Evolutionary conservation across 92 coral and sea anemone genomes (phyloP).

Genomic region (Epizoanthus illoricatus): DNA sequence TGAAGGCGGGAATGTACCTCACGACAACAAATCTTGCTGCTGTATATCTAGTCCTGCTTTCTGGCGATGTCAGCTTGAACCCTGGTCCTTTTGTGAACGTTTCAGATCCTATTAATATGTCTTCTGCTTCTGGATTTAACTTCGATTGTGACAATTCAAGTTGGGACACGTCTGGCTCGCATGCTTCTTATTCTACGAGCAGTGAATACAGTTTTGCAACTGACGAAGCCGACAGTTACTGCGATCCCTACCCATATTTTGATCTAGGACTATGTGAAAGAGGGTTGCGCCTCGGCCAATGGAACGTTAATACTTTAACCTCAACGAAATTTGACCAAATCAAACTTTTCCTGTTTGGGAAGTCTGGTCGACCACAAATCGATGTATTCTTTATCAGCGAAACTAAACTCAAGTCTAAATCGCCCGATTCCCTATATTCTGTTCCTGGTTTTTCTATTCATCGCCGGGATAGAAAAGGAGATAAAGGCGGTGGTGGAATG

Average conservation of each 20-base stretch:
- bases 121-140: slow-evolving; percentile 18
- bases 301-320: slow-evolving; percentile 63
- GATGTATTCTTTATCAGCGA: slow-evolving; percentile 53
- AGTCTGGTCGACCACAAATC: slow-evolving; percentile 49
- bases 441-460: slow-evolving; percentile 56
- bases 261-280: slow-evolving; percentile 60
- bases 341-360: slow-evolving; percentile 50
- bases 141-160: slow-evolving; percentile 4
- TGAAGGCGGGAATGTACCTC: slow-evolving; percentile 9
- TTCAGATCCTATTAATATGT: slow-evolving; percentile 28
- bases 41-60: slow-evolving; percentile 23
- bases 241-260: slow-evolving; percentile 44
- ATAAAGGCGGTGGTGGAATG: slow-evolving; percentile 47
- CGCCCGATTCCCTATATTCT: slow-evolving; percentile 40
- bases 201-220: no score
- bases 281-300: slow-evolving; percentile 60
- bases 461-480: slow-evolving; percentile 54
- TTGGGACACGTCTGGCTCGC: no score
- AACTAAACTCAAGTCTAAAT: slow-evolving; percentile 46
- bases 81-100: slow-evolving; percentile 35
- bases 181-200: no score
- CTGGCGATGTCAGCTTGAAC: slow-evolving; percentile 52
- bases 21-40: slow-evolving; percentile 23
- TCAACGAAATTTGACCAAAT: slow-evolving; percentile 63
- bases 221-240: slow-evolving; percentile 36